phyloP scores from a whole-genome alignment of 2,888 invertebrate species.

The Drosophila bunnanda region DNA sequence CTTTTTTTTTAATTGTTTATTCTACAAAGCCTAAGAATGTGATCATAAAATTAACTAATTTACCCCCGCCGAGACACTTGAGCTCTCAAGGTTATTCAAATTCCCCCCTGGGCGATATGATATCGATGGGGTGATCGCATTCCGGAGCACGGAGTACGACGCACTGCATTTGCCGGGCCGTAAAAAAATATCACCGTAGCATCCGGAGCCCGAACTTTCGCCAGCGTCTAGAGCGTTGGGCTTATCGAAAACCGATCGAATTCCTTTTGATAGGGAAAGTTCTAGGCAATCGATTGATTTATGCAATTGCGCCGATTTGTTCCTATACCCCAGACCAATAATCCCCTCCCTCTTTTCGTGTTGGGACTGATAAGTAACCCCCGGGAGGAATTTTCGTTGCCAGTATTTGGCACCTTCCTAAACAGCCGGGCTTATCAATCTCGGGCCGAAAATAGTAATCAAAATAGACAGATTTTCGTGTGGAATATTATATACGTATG shows the following conservation, averaged over 20 bases:
- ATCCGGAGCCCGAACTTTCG: constrained; percentile 27
- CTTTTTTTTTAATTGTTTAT: neutral
- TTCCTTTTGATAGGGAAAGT: constrained; percentile 39
- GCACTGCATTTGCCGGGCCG: constrained; percentile 1
- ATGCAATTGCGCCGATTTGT: constrained; percentile 17
- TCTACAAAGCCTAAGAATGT: neutral
- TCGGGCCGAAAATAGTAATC: constrained; percentile 23
- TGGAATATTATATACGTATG: constrained; percentile 6
- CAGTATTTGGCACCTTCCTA: constrained; percentile 3
- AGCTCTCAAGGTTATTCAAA: constrained; percentile 15
- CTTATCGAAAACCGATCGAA: constrained; percentile 28
- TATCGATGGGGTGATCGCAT: constrained; percentile 8
- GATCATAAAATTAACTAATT: neutral
- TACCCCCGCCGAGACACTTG: constrained; percentile 13
- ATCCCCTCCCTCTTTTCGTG: constrained; percentile 3
- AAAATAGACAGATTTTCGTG: constrained; percentile 11
- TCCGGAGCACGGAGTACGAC: neutral
- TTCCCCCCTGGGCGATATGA: neutral
- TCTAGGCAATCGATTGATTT: constrained; percentile 27
- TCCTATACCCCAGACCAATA: constrained; percentile 3
- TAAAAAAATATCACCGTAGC: constrained; percentile 2
- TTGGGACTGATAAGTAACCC: constrained; percentile 17
- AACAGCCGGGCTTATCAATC: constrained; percentile 21
- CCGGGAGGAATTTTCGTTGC: constrained; percentile 1
- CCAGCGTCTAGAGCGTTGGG: constrained; percentile 10